Evolutionary conservation across 2,888 invertebrate genomes (phyloP), one percentile per base, ranked within the genome.

Genomic region (Leptinotarsa tumamoca): DNA sequence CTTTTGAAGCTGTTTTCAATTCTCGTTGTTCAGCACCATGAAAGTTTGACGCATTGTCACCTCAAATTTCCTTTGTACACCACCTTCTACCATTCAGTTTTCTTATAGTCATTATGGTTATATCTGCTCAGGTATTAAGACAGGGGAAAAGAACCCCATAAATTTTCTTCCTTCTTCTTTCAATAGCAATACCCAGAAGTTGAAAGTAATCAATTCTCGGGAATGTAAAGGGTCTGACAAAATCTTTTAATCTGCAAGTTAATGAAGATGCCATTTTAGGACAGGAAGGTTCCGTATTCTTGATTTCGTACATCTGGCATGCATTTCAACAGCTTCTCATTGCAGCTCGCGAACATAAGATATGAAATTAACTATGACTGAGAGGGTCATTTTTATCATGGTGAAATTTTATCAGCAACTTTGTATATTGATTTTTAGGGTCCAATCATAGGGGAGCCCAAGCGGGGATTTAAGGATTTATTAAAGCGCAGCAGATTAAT

Each of bases 21-120:
- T 56, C 56, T 56, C n/a, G 18, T 56, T 56, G 18, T 56, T 56
- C 56, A 56, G 56, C 56, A 18, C 21, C 56, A 56, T 21, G 21
- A 10, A 18, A 56, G 56, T 56, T 56, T 3, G 21, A n/a, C 15
- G 17, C 66, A 66, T 66, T 66, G 23, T 27, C 66, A 27, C 33
- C 3, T 15, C n/a, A 66, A n/a, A 69, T 66, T 70, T 70, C 18
- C 56, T 66, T 66, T 17, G 50, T 2, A n/a, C n/a, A 27, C 1
- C 70, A 54, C 21, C 67, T 27, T 68, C 52, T 52, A 5, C 14
- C 14, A 27, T 27, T 27, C 33, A 27, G 2, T 63, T 10, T 63
- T 10, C 33, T 23, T 23, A 63, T 63, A 17, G 61, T 18, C 27
- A 61, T 23, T 17, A 61, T 61, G 15, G 23, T 18, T 4, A 18